Base-by-base conservation (phyloP, 1,140 invertebrate species). In the Hestina assimilis region DNA sequence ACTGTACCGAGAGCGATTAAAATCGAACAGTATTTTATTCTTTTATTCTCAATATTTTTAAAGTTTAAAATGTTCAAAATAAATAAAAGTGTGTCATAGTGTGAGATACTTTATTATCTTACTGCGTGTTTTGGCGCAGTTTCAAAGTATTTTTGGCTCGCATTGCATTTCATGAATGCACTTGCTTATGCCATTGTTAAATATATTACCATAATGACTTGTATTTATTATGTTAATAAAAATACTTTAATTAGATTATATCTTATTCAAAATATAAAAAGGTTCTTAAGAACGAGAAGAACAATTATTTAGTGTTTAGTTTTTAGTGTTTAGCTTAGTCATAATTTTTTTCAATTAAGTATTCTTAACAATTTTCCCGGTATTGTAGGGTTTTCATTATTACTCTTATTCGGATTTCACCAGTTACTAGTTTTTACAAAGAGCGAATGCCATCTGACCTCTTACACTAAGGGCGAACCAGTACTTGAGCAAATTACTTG, bases 61-160 rank as follows among this genome's bases (percentile, higher is more conserved):
- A 29, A 47, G 19, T 17, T 21, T 47, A 21, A 47, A 47, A 47
- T 14, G 33, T 47, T 26, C 21, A 47, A 33, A 33, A 20, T 47
- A 47, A 47, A 47, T 47, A 33, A 47, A 47, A 33, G n/a, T 47
- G 41, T 62, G 65, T 70, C 67, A 71, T 74, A 72, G 70, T 66
- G 66, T 63, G 55, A 57, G 51, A 69, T 76, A 63, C 64, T 75
- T 79, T 75, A 79, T 67, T 62, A 66, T 60, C 70, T 47, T 74
- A 75, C 71, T 68, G 74, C 69, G 68, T 79, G 79, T 81, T 79
- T 71, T 86, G 83, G 83, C 83, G 81, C 28, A 63, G 74, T 69
- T 59, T 86, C 83, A 86, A 86, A 80, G 69, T 81, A 86, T 86
- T 86, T 83, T 86, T 86, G 83, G 83, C 83, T 76, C 79, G 59